A percentile compares a stretch with the other conserved stretches of the same genome.
phyloP scores from a whole-genome alignment of 2,888 invertebrate species.

The Diarsia rubi region DNA sequence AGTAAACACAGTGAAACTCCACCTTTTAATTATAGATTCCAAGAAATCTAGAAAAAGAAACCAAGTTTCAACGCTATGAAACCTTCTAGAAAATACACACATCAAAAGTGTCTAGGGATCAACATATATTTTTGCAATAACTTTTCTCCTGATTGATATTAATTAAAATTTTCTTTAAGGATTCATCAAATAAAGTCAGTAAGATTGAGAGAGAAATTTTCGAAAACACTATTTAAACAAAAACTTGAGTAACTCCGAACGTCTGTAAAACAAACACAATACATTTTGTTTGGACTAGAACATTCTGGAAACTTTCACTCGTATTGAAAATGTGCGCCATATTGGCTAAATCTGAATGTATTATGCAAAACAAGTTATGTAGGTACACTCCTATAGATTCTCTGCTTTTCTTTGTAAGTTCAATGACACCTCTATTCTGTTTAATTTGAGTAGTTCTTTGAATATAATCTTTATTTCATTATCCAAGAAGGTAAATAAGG shows the following conservation, averaged over 20 bases:
- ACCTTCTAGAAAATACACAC: slow-evolving; percentile 20
- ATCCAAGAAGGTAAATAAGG: background rate
- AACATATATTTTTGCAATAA: no score
- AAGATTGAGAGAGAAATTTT: slow-evolving; percentile 13
- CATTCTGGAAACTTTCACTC: slow-evolving; percentile 64
- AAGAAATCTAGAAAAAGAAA: background rate
- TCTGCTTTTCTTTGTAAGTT: slow-evolving; percentile 31
- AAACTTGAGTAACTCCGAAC: slow-evolving; percentile 39
- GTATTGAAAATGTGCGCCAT: slow-evolving; percentile 74
- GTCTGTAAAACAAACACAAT: slow-evolving; percentile 60
- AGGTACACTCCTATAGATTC: slow-evolving; percentile 32
- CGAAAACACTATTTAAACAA: slow-evolving; percentile 33
- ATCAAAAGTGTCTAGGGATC: no score
- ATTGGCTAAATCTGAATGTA: slow-evolving; percentile 79
- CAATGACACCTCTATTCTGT: slow-evolving; percentile 32
- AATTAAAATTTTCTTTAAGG: no score
- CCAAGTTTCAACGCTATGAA: slow-evolving; percentile 8
- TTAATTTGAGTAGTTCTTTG: background rate
- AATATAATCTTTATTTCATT: background rate
- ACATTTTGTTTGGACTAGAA: slow-evolving; percentile 62
- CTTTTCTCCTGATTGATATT: no score
- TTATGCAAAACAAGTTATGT: slow-evolving; percentile 74
- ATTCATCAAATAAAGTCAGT: no score
- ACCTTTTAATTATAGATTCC: background rate
- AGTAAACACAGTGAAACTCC: background rate